Evolutionary conservation across 2,888 invertebrate genomes (phyloP).

Genomic region (Meliscaeva auricollis): DNA sequence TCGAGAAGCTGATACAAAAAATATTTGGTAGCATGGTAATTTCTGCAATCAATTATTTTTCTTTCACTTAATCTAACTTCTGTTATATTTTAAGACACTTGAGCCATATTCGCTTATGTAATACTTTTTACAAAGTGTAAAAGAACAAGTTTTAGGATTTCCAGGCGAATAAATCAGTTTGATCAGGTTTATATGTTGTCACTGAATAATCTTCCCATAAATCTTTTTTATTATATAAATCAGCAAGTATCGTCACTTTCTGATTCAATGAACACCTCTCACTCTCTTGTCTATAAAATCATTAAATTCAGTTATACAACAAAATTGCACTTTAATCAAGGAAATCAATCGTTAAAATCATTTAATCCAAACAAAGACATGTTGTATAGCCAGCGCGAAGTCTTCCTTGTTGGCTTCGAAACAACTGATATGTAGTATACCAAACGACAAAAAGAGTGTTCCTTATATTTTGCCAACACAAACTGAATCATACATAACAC

Average conservation of each 20-base stretch:
- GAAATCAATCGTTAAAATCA: conserved; percentile 33
- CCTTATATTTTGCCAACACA: conserved; percentile 7
- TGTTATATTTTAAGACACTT: too few species aligned
- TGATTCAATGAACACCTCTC: conserved; percentile 11
- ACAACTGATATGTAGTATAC: background rate
- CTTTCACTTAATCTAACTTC: too few species aligned
- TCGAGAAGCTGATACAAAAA: too few species aligned
- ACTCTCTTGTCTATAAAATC: background rate
- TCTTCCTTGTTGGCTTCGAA: conserved; percentile 30
- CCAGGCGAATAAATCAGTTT: too few species aligned
- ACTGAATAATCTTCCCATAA: too few species aligned
- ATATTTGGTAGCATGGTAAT: too few species aligned
- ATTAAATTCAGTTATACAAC: conserved; percentile 10
- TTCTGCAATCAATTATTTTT: too few species aligned
- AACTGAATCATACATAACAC: conserved; percentile 34
- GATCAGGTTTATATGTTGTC: too few species aligned
- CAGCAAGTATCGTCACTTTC: conserved; percentile 1
- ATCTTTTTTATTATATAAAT: too few species aligned
- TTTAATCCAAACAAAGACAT: conserved; percentile 34
- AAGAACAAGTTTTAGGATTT: too few species aligned
- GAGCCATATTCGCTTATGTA: too few species aligned
- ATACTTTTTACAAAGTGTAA: too few species aligned
- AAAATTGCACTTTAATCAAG: conserved; percentile 17
- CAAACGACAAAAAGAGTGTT: conserved; percentile 14
- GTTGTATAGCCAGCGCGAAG: background rate